phyloP scores from a whole-genome alignment of 2,113 vertebrate species.

The Callionymus lyra region DNA sequence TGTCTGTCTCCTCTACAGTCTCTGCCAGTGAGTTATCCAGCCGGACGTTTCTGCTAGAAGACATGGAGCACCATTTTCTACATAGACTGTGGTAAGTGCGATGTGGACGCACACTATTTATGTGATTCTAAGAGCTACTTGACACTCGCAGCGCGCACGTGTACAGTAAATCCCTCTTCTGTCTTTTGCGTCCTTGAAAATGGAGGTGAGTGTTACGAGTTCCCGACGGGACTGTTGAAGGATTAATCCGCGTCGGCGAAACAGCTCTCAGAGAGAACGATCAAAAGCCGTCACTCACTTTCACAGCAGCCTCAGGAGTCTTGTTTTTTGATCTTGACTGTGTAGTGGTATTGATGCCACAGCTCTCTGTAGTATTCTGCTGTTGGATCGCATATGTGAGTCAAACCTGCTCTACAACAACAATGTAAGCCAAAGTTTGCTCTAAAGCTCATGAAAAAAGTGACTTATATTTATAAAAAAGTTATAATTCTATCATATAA shows the following conservation, averaged over 20 bases:
- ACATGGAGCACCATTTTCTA: conserved; percentile 58
- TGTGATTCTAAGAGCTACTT: conserved; percentile 18
- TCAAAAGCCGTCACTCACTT: conserved; percentile 26
- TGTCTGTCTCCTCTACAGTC: conserved; percentile 18
- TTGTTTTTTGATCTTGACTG: conserved; percentile 14
- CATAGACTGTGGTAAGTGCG: conserved; percentile 59
- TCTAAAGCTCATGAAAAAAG: no score
- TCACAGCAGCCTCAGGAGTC: conserved; percentile 1
- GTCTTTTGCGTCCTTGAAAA: conserved; percentile 41
- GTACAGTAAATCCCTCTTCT: conserved; percentile 30
- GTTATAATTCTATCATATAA: no score
- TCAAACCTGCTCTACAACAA: no score
- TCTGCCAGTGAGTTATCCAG: conserved; percentile 15
- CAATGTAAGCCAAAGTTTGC: no score
- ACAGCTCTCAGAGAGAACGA: conserved; percentile 33
- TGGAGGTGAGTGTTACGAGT: conserved; percentile 14
- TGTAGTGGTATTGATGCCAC: conserved; percentile 9
- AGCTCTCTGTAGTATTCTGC: not conserved
- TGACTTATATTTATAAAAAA: no score
- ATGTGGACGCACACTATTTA: not conserved
- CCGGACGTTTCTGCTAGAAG: conserved; percentile 30
- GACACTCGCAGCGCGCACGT: conserved; percentile 24
- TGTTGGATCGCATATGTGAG: not conserved
- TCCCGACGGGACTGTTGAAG: conserved; percentile 32
- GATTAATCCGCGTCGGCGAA: conserved; percentile 43